Evolutionary conservation across 2,113 vertebrate species (phyloP).

Genomic region (Pampusana beccarii): DNA sequence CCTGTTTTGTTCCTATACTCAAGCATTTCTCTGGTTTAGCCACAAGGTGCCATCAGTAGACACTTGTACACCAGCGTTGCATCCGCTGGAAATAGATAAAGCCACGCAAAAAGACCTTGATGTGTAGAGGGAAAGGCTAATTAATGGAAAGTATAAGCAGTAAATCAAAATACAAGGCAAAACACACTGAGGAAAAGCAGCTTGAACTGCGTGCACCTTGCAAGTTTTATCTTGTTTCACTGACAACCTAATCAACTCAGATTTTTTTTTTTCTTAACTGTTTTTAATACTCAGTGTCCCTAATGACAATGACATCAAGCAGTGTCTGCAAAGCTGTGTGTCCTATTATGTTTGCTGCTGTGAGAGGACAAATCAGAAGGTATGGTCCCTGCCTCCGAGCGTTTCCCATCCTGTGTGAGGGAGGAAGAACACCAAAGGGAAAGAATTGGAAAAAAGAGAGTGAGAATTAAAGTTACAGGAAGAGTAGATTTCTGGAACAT

Average conservation of each 20-base stretch:
- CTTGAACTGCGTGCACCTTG: background rate
- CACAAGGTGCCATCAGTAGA: conserved; percentile 73
- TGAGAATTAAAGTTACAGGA: background rate
- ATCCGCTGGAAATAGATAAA: background rate
- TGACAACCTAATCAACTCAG: background rate
- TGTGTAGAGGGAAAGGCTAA: background rate
- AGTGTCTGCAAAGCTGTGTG: background rate
- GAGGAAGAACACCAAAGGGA: background rate
- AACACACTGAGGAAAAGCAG: background rate
- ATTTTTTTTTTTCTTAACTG: background rate
- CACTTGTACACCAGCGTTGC: background rate
- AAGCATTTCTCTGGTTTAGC: conserved; percentile 63
- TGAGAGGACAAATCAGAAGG: background rate
- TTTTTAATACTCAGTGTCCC: background rate
- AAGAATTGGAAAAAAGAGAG: background rate
- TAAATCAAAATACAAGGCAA: background rate
- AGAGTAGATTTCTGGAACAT: background rate
- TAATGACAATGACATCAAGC: background rate
- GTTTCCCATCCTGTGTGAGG: accelerated
- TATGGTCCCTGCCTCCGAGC: accelerated
- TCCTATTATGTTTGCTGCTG: background rate
- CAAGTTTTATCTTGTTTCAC: background rate
- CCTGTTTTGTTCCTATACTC: background rate
- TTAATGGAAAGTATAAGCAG: background rate
- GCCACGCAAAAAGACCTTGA: background rate